These are phyloP conservation scores for Metaphire vulgaris DNA, from an alignment of 1,140 invertebrate species.

Conservation along the genomic window DNA sequence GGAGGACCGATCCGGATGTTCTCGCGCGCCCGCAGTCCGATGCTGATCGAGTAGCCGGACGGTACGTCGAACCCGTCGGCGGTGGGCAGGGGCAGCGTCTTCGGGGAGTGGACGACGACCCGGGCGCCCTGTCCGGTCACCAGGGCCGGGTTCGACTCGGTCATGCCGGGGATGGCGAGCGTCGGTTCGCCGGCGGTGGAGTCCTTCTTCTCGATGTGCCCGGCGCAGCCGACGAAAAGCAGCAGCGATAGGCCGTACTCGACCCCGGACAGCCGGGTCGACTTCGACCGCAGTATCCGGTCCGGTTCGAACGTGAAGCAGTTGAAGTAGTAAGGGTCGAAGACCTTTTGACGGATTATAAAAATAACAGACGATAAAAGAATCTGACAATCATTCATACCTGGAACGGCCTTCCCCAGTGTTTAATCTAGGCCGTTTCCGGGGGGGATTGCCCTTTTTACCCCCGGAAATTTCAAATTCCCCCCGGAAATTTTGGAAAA, in stretches of 20 bases:
- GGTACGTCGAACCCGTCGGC: slow-evolving; percentile 29
- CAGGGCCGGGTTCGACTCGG: slow-evolving; percentile 27
- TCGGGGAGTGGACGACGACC: slow-evolving; percentile 27
- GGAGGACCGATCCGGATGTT: slow-evolving; percentile 25
- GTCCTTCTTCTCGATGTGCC: slow-evolving; percentile 4
- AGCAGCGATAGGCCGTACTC: slow-evolving; percentile 30
- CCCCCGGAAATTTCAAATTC: no score
- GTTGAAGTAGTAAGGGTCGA: slow-evolving; percentile 32
- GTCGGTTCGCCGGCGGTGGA: not conserved
- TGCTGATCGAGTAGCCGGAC: slow-evolving; percentile 26
- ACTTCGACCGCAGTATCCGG: slow-evolving; percentile 14
- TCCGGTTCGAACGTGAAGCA: slow-evolving; percentile 30
- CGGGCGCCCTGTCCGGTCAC: slow-evolving; percentile 24
- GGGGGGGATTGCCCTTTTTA: no score
- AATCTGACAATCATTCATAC: no score
- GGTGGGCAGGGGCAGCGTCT: slow-evolving; percentile 26
- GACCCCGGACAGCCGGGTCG: slow-evolving; percentile 28
- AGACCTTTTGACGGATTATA: no score
- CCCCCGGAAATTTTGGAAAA: no score
- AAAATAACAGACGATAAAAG: no score
- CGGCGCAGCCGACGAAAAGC: slow-evolving; percentile 21
- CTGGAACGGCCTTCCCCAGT: no score
- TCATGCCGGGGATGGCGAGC: slow-evolving; percentile 19
- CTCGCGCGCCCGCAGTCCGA: slow-evolving; percentile 27
- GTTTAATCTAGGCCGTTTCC: no score